Percentiles rank a stretch among this genome's conserved stretches.
Conservation (phyloP, 2,797 vertebrate species). For the Halcyon chelicuti region DNA sequence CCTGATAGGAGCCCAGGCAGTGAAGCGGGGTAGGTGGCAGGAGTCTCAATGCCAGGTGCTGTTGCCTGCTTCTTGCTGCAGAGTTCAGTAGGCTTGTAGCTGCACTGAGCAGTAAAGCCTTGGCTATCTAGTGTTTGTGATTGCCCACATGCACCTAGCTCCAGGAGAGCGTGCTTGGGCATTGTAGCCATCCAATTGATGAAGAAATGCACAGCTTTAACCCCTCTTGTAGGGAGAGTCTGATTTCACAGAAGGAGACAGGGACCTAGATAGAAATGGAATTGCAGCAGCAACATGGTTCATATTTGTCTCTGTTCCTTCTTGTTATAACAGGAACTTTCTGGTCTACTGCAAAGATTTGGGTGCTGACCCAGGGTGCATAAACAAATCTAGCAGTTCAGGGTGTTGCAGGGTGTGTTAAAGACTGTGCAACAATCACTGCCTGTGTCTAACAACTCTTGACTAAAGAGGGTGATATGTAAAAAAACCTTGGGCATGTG, state of each 20-base stretch:
- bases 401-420: neutral
- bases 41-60: neutral
- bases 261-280: neutral
- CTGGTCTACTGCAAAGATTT: constrained; percentile 5
- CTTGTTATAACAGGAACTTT: constrained; percentile 7
- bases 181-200: neutral
- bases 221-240: neutral
- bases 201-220: neutral
- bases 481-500: neutral
- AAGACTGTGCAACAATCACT: neutral
- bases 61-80: neutral
- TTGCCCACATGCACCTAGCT: neutral
- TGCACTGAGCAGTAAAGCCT: neutral
- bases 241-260: neutral
- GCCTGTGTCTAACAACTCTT: neutral
- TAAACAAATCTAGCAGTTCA: neutral
- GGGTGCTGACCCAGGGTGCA: constrained; percentile 3
- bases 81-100: neutral
- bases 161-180: neutral
- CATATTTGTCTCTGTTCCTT: neutral
- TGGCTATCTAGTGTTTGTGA: neutral
- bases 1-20: neutral
- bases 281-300: neutral
- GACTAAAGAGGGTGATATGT: neutral
- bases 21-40: neutral